A percentile compares a stretch with the other conserved stretches of the same genome.
Conservation (phyloP, 2,113 vertebrate genomes). For the Puffinus mauretanicus region DNA sequence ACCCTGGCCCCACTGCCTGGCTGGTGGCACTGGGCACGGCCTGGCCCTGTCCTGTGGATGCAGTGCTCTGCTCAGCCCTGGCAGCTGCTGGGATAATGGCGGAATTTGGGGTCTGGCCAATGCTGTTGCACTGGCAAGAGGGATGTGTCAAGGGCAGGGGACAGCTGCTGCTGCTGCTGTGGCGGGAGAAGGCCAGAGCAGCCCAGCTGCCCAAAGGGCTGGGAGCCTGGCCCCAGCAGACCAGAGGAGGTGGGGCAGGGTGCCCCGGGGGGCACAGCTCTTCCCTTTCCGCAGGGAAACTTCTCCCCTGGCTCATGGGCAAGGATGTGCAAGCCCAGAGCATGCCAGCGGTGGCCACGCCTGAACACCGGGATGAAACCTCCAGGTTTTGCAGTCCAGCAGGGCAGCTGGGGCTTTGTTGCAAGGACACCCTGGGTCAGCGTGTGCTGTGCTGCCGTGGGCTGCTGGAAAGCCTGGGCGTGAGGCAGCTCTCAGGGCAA, state of each 20-base stretch:
- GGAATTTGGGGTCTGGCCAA: neutral
- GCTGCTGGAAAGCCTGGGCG: no score
- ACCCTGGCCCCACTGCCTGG: no score
- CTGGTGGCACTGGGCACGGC: no score
- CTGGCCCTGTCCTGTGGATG: neutral
- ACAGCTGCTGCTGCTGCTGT: neutral
- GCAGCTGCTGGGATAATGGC: neutral
- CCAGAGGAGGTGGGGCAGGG: neutral
- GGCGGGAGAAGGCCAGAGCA: neutral
- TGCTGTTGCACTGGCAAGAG: neutral
- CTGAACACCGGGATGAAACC: no score
- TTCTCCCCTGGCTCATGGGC: no score
- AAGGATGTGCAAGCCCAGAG: no score
- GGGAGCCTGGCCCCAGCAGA: neutral
- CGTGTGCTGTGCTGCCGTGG: no score
- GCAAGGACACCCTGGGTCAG: no score
- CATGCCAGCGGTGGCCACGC: no score
- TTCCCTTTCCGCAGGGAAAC: neutral
- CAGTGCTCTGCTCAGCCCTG: neutral
- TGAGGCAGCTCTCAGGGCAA: no score
- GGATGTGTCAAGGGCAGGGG: neutral
- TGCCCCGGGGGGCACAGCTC: neutral
- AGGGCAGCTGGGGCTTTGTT: no score
- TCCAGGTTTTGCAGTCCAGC: no score
- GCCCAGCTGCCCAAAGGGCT: neutral